Evolutionary conservation across 2,113 vertebrate species (phyloP).

Genomic region (Hiodon tergisus): DNA sequence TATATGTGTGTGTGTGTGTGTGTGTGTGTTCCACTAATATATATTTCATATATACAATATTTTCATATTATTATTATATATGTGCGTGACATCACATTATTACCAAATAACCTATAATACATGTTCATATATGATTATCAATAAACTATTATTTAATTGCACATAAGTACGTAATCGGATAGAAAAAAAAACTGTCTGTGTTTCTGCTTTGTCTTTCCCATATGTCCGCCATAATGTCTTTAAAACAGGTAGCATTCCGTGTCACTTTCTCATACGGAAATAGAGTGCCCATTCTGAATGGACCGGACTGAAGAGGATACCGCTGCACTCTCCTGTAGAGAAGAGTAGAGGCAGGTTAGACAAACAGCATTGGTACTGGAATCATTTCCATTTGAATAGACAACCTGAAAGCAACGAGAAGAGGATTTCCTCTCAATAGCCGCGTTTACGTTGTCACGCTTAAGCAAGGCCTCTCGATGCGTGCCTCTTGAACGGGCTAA

Average conservation of each 20-base stretch:
- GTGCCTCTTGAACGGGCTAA: no score
- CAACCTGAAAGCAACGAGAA: slow-evolving; percentile 16
- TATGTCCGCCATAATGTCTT: slow-evolving; percentile 6
- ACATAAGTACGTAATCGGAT: no score
- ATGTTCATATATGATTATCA: no score
- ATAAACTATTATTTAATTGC: no score
- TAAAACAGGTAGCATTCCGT: slow-evolving; percentile 8
- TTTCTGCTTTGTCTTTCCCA: neutral
- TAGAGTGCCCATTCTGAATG: slow-evolving; percentile 3
- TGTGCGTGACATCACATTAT: no score
- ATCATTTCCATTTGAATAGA: slow-evolving; percentile 24
- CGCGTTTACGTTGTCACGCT: no score
- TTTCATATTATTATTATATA: no score
- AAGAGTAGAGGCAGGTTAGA: slow-evolving; percentile 17
- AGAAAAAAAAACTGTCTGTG: neutral
- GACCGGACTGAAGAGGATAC: slow-evolving; percentile 11
- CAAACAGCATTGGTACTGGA: slow-evolving; percentile 15
- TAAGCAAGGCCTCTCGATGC: no score
- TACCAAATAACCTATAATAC: no score
- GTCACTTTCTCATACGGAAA: slow-evolving; percentile 8
- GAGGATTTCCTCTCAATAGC: slow-evolving; percentile 20
- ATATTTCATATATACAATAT: no score
- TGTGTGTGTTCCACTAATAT: no score
- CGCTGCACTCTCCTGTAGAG: neutral
- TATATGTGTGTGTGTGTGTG: no score